Percentiles rank a stretch among this genome's conserved stretches.
Evolutionary conservation across 2,113 vertebrate species (phyloP).

Genomic region (Carassius carassius): DNA sequence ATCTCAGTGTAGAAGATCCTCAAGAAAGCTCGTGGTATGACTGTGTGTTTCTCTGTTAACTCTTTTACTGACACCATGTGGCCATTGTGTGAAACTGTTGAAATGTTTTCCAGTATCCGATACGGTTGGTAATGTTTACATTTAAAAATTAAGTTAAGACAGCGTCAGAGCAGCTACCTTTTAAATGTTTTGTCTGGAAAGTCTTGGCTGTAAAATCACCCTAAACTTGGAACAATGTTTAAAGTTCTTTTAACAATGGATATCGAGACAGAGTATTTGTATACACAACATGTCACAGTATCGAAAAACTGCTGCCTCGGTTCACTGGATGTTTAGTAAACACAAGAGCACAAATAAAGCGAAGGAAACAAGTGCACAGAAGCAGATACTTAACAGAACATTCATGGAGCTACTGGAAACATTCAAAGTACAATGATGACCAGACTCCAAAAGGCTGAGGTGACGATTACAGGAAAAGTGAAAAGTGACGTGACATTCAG

Average conservation of each 20-base stretch:
- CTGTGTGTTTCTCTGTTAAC: not conserved
- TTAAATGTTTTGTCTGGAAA: not conserved
- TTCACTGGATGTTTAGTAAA: slow-evolving; percentile 68
- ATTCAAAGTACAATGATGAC: slow-evolving; percentile 74
- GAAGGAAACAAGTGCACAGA: slow-evolving; percentile 32
- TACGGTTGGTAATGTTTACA: not conserved
- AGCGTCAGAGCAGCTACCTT: not conserved
- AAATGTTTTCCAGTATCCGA: not conserved
- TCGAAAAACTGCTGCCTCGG: slow-evolving; percentile 36
- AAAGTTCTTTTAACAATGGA: not conserved
- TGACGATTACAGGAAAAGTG: slow-evolving; percentile 79
- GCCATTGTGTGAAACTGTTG: not conserved
- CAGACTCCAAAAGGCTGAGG: slow-evolving; percentile 79
- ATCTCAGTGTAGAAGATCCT: not conserved
- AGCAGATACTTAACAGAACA: slow-evolving; percentile 31
- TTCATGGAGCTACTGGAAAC: slow-evolving; percentile 75
- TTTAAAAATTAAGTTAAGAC: not conserved
- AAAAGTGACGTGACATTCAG: too few species aligned
- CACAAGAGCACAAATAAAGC: slow-evolving; percentile 50
- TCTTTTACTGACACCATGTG: slow-evolving; percentile 43
- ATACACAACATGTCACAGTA: slow-evolving; percentile 69
- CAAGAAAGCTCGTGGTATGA: not conserved
- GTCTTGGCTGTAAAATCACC: not conserved
- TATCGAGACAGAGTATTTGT: slow-evolving; percentile 49
- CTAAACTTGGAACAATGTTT: not conserved